Percentiles rank a stretch among this genome's conserved stretches.
Evolutionary conservation across 92 coral and sea anemone species (phyloP).

Genomic region (Diadumene lineata): DNA sequence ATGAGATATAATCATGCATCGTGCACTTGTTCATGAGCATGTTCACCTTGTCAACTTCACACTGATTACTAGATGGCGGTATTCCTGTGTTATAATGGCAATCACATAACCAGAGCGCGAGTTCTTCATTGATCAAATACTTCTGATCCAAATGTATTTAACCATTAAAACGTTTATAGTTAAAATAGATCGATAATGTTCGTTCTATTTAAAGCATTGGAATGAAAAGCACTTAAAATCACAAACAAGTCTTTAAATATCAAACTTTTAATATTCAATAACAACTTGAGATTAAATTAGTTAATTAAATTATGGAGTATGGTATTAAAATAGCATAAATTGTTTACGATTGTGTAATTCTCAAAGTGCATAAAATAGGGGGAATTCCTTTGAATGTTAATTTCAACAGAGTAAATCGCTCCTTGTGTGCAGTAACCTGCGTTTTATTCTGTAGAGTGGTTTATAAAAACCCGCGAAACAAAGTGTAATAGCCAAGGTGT

Average conservation of each 20-base stretch:
- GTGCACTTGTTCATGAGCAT: too few species aligned
- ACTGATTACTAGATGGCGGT: too few species aligned
- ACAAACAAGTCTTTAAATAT: background rate
- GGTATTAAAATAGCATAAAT: background rate
- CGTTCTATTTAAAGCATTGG: background rate
- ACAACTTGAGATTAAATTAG: slow-evolving; percentile 14
- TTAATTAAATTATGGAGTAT: background rate
- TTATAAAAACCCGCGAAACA: too few species aligned
- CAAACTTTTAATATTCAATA: background rate
- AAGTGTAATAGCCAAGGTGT: too few species aligned
- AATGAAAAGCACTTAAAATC: background rate
- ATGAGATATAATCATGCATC: too few species aligned
- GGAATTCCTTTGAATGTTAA: too few species aligned
- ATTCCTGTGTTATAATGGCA: too few species aligned
- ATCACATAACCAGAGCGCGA: too few species aligned
- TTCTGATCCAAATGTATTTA: background rate
- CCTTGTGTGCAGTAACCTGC: background rate
- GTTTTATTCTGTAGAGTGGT: background rate
- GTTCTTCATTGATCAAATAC: background rate
- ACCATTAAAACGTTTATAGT: background rate
- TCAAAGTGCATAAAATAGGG: background rate
- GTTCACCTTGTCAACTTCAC: too few species aligned
- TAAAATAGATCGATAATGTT: background rate
- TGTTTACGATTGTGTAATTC: background rate
- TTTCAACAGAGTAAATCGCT: background rate